A percentile compares a stretch with the other conserved stretches of the same genome.
Evolutionary conservation across 2,797 vertebrate genomes (phyloP).

Genomic region (Paedocypris micromegethes): DNA sequence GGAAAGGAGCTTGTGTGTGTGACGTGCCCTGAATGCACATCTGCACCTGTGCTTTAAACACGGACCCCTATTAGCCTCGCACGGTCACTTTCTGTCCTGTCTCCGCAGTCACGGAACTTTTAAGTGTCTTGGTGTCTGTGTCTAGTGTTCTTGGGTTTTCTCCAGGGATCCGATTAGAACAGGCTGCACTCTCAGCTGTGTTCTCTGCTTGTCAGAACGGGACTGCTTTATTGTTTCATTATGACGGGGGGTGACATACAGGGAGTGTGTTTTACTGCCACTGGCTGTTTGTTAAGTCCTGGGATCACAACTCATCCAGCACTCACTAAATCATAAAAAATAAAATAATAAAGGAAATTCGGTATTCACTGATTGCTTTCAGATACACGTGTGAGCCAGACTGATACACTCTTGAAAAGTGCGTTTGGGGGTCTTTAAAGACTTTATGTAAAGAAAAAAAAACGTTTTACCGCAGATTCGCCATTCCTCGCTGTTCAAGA

Average conservation of each 20-base stretch:
- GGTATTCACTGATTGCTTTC: conserved; percentile 28
- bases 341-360: too few relatives aligned
- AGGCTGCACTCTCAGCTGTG: conserved; percentile 65
- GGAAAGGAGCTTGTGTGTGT: conserved; percentile 11
- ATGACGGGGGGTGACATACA: conserved; percentile 62
- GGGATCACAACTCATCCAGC: conserved; percentile 64
- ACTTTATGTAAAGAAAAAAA: neutral
- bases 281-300: conserved; percentile 70
- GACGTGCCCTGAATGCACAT: conserved; percentile 52
- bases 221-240: conserved; percentile 63
- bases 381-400: conserved; percentile 39
- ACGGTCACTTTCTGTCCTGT: conserved; percentile 55
- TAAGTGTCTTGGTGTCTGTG: conserved; percentile 48
- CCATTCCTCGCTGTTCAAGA: too few relatives aligned
- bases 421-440: conserved; percentile 7
- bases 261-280: conserved; percentile 74
- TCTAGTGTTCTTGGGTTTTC: conserved; percentile 43
- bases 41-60: conserved; percentile 63
- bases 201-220: conserved; percentile 66
- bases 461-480: neutral
- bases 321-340: conserved; percentile 60
- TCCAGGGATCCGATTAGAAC: conserved; percentile 68
- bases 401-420: conserved; percentile 13
- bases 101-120: conserved; percentile 55
- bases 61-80: conserved; percentile 38